phyloP scores from a whole-genome alignment of 92 coral and sea anemone species.

The Zoanthus sociatus region DNA sequence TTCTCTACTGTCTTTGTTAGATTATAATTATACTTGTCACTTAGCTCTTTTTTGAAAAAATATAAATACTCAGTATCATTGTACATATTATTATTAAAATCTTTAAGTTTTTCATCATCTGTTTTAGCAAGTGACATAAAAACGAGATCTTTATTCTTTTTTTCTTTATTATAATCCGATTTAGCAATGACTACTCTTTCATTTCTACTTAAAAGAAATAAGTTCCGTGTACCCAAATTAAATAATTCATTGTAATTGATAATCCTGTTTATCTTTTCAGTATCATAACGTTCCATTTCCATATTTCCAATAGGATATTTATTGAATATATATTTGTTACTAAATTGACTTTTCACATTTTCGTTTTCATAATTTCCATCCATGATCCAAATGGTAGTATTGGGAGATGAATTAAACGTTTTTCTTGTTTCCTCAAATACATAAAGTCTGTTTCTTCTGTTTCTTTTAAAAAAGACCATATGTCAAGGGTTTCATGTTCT shows the following conservation, averaged over 20 bases:
- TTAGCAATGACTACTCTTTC: neutral
- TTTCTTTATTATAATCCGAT: neutral
- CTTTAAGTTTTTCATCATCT: neutral
- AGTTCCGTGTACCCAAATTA: neutral
- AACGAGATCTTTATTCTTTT: neutral
- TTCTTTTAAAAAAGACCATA: neutral
- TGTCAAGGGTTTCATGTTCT: neutral
- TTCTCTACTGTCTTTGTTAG: neutral
- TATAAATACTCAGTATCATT: neutral
- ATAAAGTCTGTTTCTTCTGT: neutral
- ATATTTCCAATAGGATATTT: constrained; percentile 8
- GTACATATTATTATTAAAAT: too few species aligned
- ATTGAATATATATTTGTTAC: too few species aligned
- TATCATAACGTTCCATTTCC: neutral
- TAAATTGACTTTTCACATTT: neutral
- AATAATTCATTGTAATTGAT: neutral
- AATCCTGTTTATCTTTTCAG: neutral
- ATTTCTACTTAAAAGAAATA: neutral
- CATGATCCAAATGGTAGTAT: neutral
- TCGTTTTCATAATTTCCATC: neutral
- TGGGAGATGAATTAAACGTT: neutral
- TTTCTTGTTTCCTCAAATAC: neutral
- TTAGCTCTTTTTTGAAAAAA: neutral
- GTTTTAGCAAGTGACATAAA: neutral
- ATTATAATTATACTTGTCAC: too few species aligned